Base-by-base conservation (phyloP, 2,797 vertebrate genomes). In the Pterois miles region DNA sequence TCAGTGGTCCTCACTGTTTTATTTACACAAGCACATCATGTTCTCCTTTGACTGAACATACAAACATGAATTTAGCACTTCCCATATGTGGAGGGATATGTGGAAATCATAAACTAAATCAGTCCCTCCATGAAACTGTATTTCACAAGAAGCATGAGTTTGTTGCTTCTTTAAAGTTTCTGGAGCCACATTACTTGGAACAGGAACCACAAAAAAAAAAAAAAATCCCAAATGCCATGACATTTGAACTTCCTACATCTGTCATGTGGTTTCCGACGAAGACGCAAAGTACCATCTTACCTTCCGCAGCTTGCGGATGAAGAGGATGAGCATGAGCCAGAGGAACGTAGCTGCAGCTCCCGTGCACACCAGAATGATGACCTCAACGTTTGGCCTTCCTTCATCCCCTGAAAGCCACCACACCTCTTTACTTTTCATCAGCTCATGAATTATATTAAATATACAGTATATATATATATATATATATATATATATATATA, bases 301-400 rank as follows among this genome's bases (percentile, higher is more conserved):
- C 96, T 97, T 99, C 84, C 96, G 94, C 8, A 99, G 92, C 76
- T 98, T 99, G 70, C 97, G 96, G 54, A 98, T 98, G 88, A 98
- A 97, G 9, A 99, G 94, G 60, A 97, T 98, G 25, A 99, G 96
- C 84, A 98, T 97, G 43, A 99, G 95, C 97, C 98, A 99, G 89
- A 99, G 97, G 90, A 98, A 97, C 0, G 96, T 98, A 25, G 97
- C 97, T 1, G 96, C 97, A 27, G 96, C 95, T 36, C 97, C 97
- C 0, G 97, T 98, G 78, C 95, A 97, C 79, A 98, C 97, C 91
- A 98, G 88, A 68, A 98, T 97, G 84, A 98, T 97, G 31, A 99
- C 96, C 91, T 98, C 97, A 20, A 98, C 89, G 71, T 97, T 97
- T 73, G 97, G 92, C 84, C 96, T 97, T 67, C 95, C 95, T 60